Evolutionary conservation across 2,113 vertebrate genomes (phyloP).

Genomic region (Pogona vitticeps): DNA sequence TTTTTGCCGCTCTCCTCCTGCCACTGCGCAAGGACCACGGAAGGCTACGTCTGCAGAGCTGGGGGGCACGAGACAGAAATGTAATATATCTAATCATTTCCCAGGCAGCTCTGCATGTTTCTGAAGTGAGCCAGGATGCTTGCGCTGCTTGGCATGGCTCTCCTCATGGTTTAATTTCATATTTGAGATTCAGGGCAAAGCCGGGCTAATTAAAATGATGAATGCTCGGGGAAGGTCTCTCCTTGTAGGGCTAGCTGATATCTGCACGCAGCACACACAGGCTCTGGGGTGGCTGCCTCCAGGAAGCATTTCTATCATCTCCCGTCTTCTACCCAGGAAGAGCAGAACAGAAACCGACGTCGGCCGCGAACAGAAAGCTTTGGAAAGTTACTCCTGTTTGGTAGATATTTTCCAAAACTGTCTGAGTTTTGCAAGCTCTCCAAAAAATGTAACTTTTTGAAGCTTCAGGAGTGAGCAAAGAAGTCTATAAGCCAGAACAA

Average conservation of each 20-base stretch:
- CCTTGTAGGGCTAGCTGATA: constrained; percentile 50
- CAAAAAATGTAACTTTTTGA: too few relatives aligned
- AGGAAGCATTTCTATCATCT: constrained; percentile 33
- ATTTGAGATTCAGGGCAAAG: constrained; percentile 72
- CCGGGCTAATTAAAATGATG: constrained; percentile 70
- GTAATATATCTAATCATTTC: constrained; percentile 68
- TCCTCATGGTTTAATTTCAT: constrained; percentile 62
- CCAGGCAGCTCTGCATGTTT: constrained; percentile 45
- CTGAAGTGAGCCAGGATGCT: constrained; percentile 64
- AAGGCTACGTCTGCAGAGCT: constrained; percentile 14
- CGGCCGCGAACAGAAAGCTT: not conserved
- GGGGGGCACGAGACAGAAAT: constrained; percentile 25
- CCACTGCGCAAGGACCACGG: not conserved
- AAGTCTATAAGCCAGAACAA: not conserved
- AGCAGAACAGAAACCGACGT: constrained; percentile 40
- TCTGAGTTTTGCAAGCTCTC: too few relatives aligned
- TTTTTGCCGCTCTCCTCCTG: not conserved
- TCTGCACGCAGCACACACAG: constrained; percentile 22
- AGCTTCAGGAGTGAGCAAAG: not conserved
- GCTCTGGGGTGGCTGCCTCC: constrained; percentile 43
- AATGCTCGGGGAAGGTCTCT: constrained; percentile 66
- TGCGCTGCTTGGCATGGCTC: constrained; percentile 43
- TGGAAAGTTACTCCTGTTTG: too few relatives aligned
- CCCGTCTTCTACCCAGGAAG: not conserved
- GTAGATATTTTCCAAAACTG: too few relatives aligned